Evolutionary conservation across 2,113 vertebrate genomes (phyloP), one percentile per base, ranked within the genome.

Genomic region (Bos javanicus): DNA sequence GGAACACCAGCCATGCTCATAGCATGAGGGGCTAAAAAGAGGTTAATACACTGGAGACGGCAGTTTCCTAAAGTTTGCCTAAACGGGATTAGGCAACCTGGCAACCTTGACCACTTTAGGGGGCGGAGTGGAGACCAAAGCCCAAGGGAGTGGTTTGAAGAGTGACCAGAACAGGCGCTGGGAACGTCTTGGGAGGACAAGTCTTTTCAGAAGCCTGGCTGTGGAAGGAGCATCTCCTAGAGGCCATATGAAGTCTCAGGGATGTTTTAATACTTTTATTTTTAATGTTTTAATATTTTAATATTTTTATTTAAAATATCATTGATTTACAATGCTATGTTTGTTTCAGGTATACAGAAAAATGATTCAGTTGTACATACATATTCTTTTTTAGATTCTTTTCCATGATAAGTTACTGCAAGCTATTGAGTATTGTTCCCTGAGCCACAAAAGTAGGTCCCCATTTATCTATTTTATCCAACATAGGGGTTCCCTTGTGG

Each of bases 171-270:
- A 30, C 4, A 25, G 21, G 78, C 21, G 5, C 7, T 10, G 62
- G 67, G 33, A 33, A 4, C 6, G 5, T 46, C 54, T 4, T 1
- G 26, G 39, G 60, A 28, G 23, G 67, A 30, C 9, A 12, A 7
- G n/a, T 6, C 30, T 52, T 14, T 15, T 19, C 43, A 36, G 71
- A 46, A 28, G 57, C 19, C 11, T 4, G 23, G 11, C 59, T 28
- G 4, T 26, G 67, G 4, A 26, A 1, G 25, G 30, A 50, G 57
- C 28, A 0, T 0, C 64, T 60, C 15, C 30, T n/a, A 19, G 30
- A 10, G 8, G 26, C 16, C 46, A 1, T 15, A 9, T 14, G n/a
- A 1, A 0, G 17, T 13, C 62, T 7, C 5, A 0, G 4, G 25
- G 10, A 9, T 21, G 33, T 9, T 43, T 5, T 15, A 13, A 25